Conservation (phyloP, 2,888 invertebrate genomes). For the Acleris cristana region DNA sequence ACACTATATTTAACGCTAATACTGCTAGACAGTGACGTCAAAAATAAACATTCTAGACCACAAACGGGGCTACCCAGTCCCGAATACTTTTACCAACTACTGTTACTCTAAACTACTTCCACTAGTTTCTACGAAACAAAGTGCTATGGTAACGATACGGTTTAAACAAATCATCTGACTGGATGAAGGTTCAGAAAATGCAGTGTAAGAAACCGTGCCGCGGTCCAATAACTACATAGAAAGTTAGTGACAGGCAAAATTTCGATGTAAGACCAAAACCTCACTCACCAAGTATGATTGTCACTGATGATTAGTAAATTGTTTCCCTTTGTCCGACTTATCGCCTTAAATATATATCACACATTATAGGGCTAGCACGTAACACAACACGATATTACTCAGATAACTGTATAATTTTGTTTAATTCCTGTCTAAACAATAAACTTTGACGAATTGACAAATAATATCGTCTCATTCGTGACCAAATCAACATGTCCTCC, state of each 20-base stretch:
- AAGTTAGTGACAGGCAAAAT: conserved; percentile 64
- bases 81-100: conserved; percentile 49
- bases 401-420: conserved; percentile 74
- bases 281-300: conserved; percentile 73
- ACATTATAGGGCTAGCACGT: conserved; percentile 71
- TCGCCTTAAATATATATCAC: conserved; percentile 67
- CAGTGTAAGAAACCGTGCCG: conserved; percentile 46
- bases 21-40: conserved; percentile 63
- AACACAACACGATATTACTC: conserved; percentile 67
- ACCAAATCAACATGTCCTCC: conserved; percentile 81
- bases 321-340: conserved; percentile 63
- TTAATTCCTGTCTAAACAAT: conserved; percentile 72
- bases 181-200: conserved; percentile 44
- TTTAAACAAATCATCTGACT: conserved; percentile 31
- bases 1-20: conserved; percentile 61
- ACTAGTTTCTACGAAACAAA: conserved; percentile 27
- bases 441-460: conserved; percentile 80
- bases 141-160: conserved; percentile 5
- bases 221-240: conserved; percentile 57
- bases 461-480: conserved; percentile 67
- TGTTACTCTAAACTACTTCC: conserved; percentile 27
- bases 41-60: conserved; percentile 24
- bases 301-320: conserved; percentile 57
- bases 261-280: conserved; percentile 67
- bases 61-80: conserved; percentile 61